These are phyloP conservation scores for Hyperoplus immaculatus DNA, from an alignment of 2,797 vertebrate species.

Conservation along the genomic window DNA sequence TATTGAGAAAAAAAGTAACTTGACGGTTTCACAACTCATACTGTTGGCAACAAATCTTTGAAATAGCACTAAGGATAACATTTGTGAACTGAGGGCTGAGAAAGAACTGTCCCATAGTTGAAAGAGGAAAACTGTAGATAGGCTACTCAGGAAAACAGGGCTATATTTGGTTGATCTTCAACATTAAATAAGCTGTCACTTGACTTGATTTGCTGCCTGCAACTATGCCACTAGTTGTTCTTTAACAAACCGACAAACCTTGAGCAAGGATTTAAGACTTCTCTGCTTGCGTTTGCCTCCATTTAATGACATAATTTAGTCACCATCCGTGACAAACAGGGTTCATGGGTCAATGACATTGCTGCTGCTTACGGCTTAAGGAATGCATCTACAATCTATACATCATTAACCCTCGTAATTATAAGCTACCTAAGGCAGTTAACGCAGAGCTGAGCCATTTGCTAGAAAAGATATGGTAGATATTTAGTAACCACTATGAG, in stretches of 20 bases:
- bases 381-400: background rate
- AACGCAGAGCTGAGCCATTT: conserved; percentile 1
- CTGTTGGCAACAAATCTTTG: too few species aligned
- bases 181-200: background rate
- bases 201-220: background rate
- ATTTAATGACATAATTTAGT: conserved; percentile 26
- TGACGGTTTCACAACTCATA: background rate
- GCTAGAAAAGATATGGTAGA: background rate
- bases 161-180: background rate
- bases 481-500: background rate
- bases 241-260: conserved; percentile 23
- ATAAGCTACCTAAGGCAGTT: background rate
- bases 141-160: background rate
- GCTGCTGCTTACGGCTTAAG: background rate
- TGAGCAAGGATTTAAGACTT: background rate
- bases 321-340: background rate
- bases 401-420: conserved; percentile 4
- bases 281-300: background rate
- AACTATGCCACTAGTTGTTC: conserved; percentile 29
- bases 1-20: background rate
- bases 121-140: background rate
- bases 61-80: too few species aligned
- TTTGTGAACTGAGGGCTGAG: too few species aligned
- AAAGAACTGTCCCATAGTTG: too few species aligned
- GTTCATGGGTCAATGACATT: conserved; percentile 19